phyloP scores from a whole-genome alignment of 2,113 vertebrate genomes.

The Bos javanicus region DNA sequence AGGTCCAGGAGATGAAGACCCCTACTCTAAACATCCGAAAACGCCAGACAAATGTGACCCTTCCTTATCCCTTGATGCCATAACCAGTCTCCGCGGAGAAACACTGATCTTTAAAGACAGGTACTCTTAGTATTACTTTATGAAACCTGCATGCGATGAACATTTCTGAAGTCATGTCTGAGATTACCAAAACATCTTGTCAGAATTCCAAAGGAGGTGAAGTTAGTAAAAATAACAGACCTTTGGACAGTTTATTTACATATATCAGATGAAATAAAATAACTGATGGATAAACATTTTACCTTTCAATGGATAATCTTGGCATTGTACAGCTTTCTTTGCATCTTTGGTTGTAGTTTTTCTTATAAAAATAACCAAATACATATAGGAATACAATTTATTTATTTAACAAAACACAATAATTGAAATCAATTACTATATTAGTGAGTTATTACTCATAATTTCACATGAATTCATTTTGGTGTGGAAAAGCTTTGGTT shows the following conservation, averaged over 20 bases:
- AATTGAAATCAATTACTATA: background rate
- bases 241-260: background rate
- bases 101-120: conserved; percentile 92
- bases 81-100: conserved; percentile 90
- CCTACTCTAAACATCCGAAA: conserved; percentile 81
- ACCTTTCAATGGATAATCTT: background rate
- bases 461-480: background rate
- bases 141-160: background rate
- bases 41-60: conserved; percentile 92
- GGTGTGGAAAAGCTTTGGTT: background rate
- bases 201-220: background rate
- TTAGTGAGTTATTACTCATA: background rate
- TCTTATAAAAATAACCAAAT: background rate
- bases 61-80: conserved; percentile 89
- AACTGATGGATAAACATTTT: background rate
- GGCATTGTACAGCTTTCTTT: background rate
- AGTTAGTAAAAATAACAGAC: background rate
- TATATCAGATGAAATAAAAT: background rate
- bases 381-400: background rate
- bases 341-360: background rate
- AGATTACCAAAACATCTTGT: background rate
- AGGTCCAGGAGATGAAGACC: conserved; percentile 82
- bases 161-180: background rate
- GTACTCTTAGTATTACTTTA: conserved; percentile 72
- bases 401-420: background rate